phyloP scores from a whole-genome alignment of 1,140 invertebrate species.

The Octopus sinensis region DNA sequence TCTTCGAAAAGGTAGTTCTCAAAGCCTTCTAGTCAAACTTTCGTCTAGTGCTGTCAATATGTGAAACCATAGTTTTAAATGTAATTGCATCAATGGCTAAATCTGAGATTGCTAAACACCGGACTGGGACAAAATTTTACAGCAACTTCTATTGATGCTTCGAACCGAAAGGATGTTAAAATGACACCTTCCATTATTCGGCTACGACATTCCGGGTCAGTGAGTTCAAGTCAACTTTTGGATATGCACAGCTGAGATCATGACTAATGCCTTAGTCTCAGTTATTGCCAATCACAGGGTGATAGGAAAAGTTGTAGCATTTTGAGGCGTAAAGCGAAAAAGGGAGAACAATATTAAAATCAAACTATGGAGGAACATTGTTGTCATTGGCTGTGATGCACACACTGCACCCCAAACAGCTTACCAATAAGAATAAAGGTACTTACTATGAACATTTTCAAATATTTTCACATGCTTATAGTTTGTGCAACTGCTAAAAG shows the following conservation, averaged over 20 bases:
- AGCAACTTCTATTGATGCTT: constrained; percentile 4
- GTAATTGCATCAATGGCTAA: constrained; percentile 5
- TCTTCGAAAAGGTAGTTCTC: neutral
- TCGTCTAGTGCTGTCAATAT: neutral
- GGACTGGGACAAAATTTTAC: neutral
- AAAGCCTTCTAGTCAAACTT: neutral
- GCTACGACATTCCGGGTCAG: neutral
- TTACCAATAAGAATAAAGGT: neutral
- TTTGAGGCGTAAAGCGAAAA: neutral
- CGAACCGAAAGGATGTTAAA: constrained; percentile 8
- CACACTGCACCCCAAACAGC: neutral
- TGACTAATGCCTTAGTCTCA: constrained; percentile 7
- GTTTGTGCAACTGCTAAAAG: neutral
- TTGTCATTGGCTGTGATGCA: neutral
- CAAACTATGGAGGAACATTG: neutral
- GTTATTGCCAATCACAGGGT: neutral
- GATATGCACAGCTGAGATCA: constrained; percentile 1
- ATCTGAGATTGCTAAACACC: constrained; percentile 1
- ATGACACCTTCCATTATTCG: constrained; percentile 8
- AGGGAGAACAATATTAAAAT: neutral
- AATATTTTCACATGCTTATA: constrained; percentile 5
- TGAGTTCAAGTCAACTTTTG: neutral
- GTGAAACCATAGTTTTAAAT: constrained; percentile 8
- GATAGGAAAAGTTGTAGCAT: neutral
- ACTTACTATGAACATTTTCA: neutral